Evolutionary conservation across 2,113 vertebrate species (phyloP), one percentile per base, ranked within the genome.

Genomic region (Muntiacus muntjak): DNA sequence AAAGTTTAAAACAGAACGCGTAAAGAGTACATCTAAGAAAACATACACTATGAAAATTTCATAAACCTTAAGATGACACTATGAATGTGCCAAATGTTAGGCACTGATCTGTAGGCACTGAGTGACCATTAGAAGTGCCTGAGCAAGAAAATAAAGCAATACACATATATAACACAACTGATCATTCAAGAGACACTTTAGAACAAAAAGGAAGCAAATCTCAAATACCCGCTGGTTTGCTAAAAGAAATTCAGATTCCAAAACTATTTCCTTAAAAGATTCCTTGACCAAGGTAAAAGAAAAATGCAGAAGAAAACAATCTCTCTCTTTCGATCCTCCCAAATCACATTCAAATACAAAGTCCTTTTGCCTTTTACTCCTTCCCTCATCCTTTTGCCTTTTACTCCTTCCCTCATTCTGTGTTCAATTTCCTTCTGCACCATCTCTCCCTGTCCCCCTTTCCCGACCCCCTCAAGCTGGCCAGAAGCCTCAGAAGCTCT

Each of bases 171-270:
- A 81, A 95, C 15, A 87, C 30, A 67, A 89, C 2, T 36, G 25
- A 71, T 89, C 3, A 45, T 14, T 10, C 43, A 3, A 54, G 43
- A 54, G 15, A 47, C 33, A 71, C 7, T 55, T 79, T 21, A 76
- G 50, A 85, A 83, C 16, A 54, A 55, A 83, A 95, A 67, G 12
- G 45, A 28, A 45, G 43, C 58, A 92, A 71, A 93, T 50, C 45
- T 84, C 58, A 97, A 94, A 94, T 47, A 84, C 43, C 40, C 14
- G 90, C 50, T 16, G 52, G 30, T 76, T 71, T 47, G 15, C n/a
- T 87, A 83, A 71, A 87, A 92, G 62, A 87, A 87, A 93, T 54
- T 71, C 50, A 85, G 30, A 91, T 93, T 94, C 25, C 50, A 96
- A 84, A 97, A 60, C 12, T 87, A 16, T n/a, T 91, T 93, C 83